Percentiles rank a stretch among this genome's conserved stretches.
Conservation (phyloP, 2,888 invertebrate species). For the Pelosia muscerda region DNA sequence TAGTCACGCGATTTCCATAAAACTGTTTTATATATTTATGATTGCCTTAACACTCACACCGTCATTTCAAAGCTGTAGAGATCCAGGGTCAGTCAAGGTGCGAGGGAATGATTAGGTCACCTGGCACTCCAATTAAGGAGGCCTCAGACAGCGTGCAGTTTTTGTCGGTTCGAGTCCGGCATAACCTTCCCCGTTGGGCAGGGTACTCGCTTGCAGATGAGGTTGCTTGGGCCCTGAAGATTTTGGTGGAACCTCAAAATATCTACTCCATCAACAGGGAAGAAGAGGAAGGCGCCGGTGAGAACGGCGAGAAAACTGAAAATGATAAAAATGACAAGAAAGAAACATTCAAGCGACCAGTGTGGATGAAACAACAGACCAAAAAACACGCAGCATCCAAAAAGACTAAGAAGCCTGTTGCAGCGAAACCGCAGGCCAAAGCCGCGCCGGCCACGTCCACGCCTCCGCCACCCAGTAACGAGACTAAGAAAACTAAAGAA, state of each 20-base stretch:
- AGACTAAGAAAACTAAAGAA: conserved; percentile 71
- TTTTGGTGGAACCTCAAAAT: not conserved
- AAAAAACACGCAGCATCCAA: conserved; percentile 70
- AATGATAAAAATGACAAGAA: conserved; percentile 82
- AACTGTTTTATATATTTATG: too few relatives aligned
- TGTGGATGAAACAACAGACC: conserved; percentile 65
- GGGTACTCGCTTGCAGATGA: too few relatives aligned
- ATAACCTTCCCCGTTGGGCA: too few relatives aligned
- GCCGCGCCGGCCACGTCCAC: conserved; percentile 52
- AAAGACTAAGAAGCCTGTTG: conserved; percentile 64
- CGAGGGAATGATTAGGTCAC: too few relatives aligned
- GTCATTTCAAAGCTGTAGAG: too few relatives aligned
- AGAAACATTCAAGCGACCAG: conserved; percentile 89
- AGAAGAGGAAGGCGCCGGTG: conserved; percentile 84
- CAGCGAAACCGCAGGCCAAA: conserved; percentile 61
- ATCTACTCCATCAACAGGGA: conserved; percentile 70
- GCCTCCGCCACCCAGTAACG: conserved; percentile 60
- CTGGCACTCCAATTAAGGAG: too few relatives aligned
- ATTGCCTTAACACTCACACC: too few relatives aligned
- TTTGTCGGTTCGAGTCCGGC: too few relatives aligned
- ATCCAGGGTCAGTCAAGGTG: too few relatives aligned
- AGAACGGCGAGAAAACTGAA: conserved; percentile 70
- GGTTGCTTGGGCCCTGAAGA: too few relatives aligned
- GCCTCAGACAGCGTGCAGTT: too few relatives aligned
- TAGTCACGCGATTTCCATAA: too few relatives aligned